These are phyloP conservation scores for Hystrix brachyura DNA, from an alignment of 2,113 vertebrate species.

Conservation along the genomic window DNA sequence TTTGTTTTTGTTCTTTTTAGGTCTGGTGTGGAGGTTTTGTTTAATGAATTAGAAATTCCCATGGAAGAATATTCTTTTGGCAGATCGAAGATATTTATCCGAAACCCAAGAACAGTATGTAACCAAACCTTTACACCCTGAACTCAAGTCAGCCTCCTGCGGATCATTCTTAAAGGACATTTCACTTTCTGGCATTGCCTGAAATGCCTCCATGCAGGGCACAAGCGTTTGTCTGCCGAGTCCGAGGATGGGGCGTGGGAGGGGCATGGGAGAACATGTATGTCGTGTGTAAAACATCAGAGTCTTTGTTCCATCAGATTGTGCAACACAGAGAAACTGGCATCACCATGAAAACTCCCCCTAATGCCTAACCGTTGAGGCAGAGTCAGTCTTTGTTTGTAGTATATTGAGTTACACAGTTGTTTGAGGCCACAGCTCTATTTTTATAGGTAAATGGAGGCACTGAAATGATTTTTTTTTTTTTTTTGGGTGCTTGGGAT, in stretches of 20 bases:
- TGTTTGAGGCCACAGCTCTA: neutral
- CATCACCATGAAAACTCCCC: neutral
- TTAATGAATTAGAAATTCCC: conserved; percentile 93
- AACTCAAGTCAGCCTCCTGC: neutral
- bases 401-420: neutral
- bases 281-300: neutral
- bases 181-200: neutral
- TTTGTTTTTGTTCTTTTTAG: conserved; percentile 84
- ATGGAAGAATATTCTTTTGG: conserved; percentile 96
- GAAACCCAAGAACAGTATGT: conserved; percentile 97
- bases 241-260: neutral
- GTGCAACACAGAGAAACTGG: neutral
- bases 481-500: no score
- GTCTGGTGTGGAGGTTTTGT: conserved; percentile 95
- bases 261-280: rapidly evolving
- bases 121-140: conserved; percentile 49
- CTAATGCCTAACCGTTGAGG: neutral
- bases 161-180: neutral
- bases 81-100: conserved; percentile 99
- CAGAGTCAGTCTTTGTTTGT: neutral
- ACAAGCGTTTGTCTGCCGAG: neutral
- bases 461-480: neutral
- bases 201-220: neutral
- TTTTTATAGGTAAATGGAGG: neutral
- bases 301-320: neutral